Evolutionary conservation across 35 echinoderm and acorn worm genomes (phyloP).

Genomic region (Apostichopus japonicus): DNA sequence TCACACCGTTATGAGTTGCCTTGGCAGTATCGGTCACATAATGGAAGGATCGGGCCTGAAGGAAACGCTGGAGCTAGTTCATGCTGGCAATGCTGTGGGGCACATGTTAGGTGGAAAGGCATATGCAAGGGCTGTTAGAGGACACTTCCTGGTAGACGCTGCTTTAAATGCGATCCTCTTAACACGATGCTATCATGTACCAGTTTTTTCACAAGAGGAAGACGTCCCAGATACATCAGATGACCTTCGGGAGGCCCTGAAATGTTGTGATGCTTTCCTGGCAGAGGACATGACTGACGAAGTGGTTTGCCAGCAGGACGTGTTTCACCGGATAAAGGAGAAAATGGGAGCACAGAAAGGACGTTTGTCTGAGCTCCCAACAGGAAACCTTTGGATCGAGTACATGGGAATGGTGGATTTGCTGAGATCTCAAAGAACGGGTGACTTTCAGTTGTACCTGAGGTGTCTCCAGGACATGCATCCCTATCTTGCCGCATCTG

Average conservation of each 20-base stretch:
- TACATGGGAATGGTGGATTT: constrained; percentile 62
- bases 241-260: constrained; percentile 8
- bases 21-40: constrained; percentile 58
- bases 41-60: constrained; percentile 61
- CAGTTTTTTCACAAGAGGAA: constrained; percentile 9
- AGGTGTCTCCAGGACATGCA: constrained; percentile 26
- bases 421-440: constrained; percentile 39
- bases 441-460: constrained; percentile 41
- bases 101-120: constrained; percentile 51
- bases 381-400: constrained; percentile 43
- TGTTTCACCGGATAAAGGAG: neutral
- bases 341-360: constrained; percentile 7
- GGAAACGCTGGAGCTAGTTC: constrained; percentile 57
- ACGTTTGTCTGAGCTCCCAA: neutral
- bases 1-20: neutral
- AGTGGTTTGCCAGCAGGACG: neutral
- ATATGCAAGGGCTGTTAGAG: neutral
- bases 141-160: constrained; percentile 18
- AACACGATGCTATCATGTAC: constrained; percentile 1
- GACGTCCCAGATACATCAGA: neutral
- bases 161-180: constrained; percentile 28
- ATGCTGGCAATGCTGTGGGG: constrained; percentile 37
- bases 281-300: constrained; percentile 1
- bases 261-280: constrained; percentile 13
- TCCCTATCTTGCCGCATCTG: constrained; percentile 40